Percentiles rank a stretch among this genome's conserved stretches.
phyloP scores from a whole-genome alignment of 2,797 vertebrate genomes.

The Hylomyscus alleni region DNA sequence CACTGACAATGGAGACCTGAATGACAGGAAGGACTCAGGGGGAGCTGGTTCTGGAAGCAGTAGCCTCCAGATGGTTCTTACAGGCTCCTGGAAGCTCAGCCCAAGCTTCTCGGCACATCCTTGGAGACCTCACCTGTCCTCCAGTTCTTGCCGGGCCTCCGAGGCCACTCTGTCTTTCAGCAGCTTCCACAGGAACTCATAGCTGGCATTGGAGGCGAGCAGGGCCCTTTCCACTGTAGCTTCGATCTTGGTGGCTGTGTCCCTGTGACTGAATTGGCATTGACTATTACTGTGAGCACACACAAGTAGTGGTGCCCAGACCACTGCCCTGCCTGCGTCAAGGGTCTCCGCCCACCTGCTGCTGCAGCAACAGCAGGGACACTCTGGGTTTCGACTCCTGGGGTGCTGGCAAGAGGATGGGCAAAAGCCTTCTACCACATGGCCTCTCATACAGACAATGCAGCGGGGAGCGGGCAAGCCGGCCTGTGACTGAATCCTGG shows the following conservation, averaged over 20 bases:
- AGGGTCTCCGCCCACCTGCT: background rate
- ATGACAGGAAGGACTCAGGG: background rate
- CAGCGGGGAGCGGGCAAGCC: background rate
- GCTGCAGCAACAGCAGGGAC: background rate
- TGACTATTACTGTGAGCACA: background rate
- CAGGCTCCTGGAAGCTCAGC: background rate
- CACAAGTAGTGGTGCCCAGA: accelerated
- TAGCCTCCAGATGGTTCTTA: background rate
- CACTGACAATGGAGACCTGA: background rate
- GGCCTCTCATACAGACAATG: background rate
- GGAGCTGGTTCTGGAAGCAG: background rate
- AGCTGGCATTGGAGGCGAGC: slow-evolving; percentile 88
- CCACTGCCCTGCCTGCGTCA: background rate
- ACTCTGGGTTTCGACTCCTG: accelerated
- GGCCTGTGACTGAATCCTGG: background rate
- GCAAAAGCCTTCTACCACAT: accelerated
- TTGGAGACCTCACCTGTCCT: slow-evolving; percentile 90
- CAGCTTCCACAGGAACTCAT: slow-evolving; percentile 88
- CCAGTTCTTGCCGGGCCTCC: slow-evolving; percentile 89
- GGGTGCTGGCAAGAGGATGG: no score
- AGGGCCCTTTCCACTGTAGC: slow-evolving; percentile 87
- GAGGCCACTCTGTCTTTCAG: slow-evolving; percentile 86
- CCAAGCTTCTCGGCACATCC: background rate
- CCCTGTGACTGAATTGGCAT: slow-evolving; percentile 88
- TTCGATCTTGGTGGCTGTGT: slow-evolving; percentile 85